phyloP scores from a whole-genome alignment of 2,113 vertebrate genomes.

The Chloebia gouldiae region DNA sequence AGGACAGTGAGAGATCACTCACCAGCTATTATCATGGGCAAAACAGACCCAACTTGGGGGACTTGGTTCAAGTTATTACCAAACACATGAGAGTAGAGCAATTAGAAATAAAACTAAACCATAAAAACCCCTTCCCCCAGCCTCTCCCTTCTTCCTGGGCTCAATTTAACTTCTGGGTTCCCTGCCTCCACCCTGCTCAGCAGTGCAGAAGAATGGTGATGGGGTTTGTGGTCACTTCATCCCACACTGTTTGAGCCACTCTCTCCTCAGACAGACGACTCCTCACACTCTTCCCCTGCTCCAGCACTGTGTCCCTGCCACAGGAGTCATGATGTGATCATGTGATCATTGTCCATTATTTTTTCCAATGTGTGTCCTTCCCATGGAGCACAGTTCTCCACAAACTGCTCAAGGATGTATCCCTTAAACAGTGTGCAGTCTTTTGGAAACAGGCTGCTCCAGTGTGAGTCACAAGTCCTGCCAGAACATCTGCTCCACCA shows the following conservation, averaged over 20 bases:
- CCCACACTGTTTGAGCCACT: background rate
- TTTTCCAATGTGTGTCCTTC: background rate
- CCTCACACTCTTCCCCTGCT: background rate
- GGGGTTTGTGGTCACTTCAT: background rate
- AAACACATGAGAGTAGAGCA: background rate
- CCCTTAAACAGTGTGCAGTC: background rate
- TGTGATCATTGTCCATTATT: background rate
- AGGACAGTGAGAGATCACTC: background rate
- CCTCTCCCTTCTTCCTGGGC: background rate
- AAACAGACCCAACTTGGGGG: accelerated
- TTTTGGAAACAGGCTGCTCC: background rate
- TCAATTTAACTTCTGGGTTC: background rate
- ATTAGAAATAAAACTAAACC: background rate
- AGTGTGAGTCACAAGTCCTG: background rate
- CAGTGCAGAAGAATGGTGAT: background rate
- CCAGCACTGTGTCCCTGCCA: accelerated
- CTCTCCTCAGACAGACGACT: background rate
- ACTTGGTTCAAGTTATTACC: background rate
- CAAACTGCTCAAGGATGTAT: background rate
- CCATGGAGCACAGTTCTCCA: background rate
- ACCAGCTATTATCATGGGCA: background rate
- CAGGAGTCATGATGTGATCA: background rate
- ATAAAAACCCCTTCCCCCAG: background rate
- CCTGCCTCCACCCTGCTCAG: background rate
- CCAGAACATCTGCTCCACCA: background rate